Percentiles rank a stretch among this genome's conserved stretches.
These are phyloP conservation scores for Chouioia cunea DNA, from an alignment of 2,888 invertebrate genomes.

Conservation along the genomic window DNA sequence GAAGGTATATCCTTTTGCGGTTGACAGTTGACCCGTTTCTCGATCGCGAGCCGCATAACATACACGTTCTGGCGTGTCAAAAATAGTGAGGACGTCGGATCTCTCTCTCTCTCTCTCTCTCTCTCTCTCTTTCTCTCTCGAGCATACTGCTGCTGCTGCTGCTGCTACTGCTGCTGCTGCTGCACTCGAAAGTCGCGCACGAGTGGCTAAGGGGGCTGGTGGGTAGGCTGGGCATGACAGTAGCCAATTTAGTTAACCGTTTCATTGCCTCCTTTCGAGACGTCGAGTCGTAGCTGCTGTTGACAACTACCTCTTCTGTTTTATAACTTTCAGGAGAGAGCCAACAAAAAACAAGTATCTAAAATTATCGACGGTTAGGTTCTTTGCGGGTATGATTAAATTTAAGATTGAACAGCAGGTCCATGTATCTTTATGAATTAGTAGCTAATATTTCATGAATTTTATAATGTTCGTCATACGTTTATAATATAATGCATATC, in stretches of 20 bases:
- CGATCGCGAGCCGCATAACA: neutral
- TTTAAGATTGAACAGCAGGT: no score
- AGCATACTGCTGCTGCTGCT: neutral
- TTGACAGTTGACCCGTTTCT: neutral
- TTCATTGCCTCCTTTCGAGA: constrained; percentile 67
- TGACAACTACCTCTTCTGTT: constrained; percentile 54
- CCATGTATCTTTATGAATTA: no score
- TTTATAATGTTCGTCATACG: no score
- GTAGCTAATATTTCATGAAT: no score
- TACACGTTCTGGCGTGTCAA: no score
- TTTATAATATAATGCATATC: no score
- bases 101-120: no score
- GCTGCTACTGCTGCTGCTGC: neutral
- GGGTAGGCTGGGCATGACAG: constrained; percentile 60
- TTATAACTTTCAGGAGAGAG: no score
- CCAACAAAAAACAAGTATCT: no score
- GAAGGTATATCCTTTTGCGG: constrained; percentile 8
- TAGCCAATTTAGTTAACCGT: constrained; percentile 67
- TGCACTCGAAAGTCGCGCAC: constrained; percentile 13
- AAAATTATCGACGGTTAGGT: no score
- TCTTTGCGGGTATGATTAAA: no score
- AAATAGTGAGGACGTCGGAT: neutral
- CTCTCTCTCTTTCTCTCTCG: no score
- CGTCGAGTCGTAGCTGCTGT: constrained; percentile 54
- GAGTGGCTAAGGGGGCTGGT: neutral